Base-by-base conservation (phyloP, 2,888 invertebrate genomes). In the Sussaba pulchella region DNA sequence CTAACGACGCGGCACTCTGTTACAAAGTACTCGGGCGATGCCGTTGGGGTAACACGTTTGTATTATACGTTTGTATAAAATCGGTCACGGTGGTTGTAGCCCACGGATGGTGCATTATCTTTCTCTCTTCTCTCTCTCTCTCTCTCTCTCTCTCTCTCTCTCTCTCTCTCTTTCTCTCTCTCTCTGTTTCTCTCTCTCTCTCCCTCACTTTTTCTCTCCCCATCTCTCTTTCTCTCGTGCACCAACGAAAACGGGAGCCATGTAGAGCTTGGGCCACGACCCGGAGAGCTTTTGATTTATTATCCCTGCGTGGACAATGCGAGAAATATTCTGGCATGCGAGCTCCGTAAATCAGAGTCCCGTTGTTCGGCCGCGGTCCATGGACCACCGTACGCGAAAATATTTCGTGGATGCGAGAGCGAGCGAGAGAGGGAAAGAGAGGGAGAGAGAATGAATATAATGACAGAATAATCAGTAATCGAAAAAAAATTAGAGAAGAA, bases 321-420 rank as follows among this genome's bases (percentile, higher is more conserved):
- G 88, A 90, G 89, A 90, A 90, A 90, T 90, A 89, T 90, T 90
- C 87, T 88, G 87, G 88, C 89, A 84, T 85, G 87, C 82, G 82
- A 83, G 85, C 85, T 85, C 86, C 87, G 88, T 90, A 90, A 90
- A 90, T 90, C 88, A 90, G 85, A 83, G 78, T 84, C 83, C 84
- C 77, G 81, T 80, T 87, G 81, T 72, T 88, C 87, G 87, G 84
- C 86, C 85, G 84, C 86, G 86, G 85, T 84, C 83, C 84, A 86
- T 85, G 79, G 79, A 72, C 69, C 75, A 59, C 61, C 81, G 80
- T 83, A 59, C 75, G 74, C 78, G 4, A 81, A 84, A 87, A 86
- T 87, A 86, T 87, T 85, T 71, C 83, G 82, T 63, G 76, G 47
- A 75, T 50, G 74, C 52, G 78, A 69, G 39, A 31, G 41, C n/a